Evolutionary conservation across 1,140 invertebrate genomes (phyloP).

Genomic region (Maniola jurtina): DNA sequence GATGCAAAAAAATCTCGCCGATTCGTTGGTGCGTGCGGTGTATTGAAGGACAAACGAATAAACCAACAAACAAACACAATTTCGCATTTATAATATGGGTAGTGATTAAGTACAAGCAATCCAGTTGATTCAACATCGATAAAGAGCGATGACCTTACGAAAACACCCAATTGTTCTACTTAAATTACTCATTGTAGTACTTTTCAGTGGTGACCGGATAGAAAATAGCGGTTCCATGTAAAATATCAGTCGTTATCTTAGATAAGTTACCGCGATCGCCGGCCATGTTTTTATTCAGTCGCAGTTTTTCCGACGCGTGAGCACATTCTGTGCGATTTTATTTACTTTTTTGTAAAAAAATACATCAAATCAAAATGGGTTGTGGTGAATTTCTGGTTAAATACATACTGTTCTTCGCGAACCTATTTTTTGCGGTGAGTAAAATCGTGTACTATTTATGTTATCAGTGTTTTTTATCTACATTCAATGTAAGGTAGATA

Average conservation of each 20-base stretch:
- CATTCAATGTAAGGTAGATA: neutral
- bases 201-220: neutral
- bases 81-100: too few species aligned
- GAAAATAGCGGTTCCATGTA: neutral
- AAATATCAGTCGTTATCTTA: neutral
- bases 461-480: neutral
- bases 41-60: too few species aligned
- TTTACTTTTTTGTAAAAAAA: conserved; percentile 16
- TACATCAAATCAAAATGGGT: conserved; percentile 54
- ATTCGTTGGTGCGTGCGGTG: too few species aligned
- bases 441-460: neutral
- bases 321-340: conserved; percentile 15
- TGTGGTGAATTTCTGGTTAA: conserved; percentile 72
- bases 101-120: neutral
- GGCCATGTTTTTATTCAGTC: conserved; percentile 26
- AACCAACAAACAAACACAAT: too few species aligned
- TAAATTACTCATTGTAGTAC: neutral
- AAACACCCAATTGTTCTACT: neutral
- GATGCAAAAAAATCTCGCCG: too few species aligned
- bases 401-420: conserved; percentile 67
- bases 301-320: neutral
- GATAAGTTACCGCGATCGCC: neutral
- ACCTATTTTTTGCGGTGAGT: conserved; percentile 71
- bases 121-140: too few species aligned
- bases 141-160: too few species aligned